These are phyloP conservation scores for Steromphala cineraria DNA, from an alignment of 2,888 invertebrate species.

Conservation along the genomic window DNA sequence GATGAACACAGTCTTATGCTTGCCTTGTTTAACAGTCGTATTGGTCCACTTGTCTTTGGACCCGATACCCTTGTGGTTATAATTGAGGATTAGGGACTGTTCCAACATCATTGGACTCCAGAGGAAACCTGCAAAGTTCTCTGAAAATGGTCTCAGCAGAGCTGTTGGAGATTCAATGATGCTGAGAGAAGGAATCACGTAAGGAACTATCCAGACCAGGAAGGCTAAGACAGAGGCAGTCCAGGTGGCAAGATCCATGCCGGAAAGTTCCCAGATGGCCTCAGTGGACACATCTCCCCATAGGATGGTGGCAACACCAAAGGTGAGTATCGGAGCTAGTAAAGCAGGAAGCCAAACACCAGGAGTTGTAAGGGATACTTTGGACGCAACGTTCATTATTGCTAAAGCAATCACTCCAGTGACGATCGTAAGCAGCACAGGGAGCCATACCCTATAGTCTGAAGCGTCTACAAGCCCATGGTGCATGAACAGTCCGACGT, in stretches of 20 bases:
- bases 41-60: not conserved
- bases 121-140: slow-evolving; percentile 42
- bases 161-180: slow-evolving; percentile 25
- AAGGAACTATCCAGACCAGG: slow-evolving; percentile 40
- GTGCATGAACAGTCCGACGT: slow-evolving; percentile 32
- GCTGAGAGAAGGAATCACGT: slow-evolving; percentile 25
- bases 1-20: slow-evolving; percentile 39
- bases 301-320: slow-evolving; percentile 33
- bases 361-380: slow-evolving; percentile 41
- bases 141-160: slow-evolving; percentile 43
- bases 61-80: slow-evolving; percentile 38
- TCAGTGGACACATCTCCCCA: slow-evolving; percentile 41
- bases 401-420: slow-evolving; percentile 40
- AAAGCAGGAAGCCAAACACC: slow-evolving; percentile 44
- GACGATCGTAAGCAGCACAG: slow-evolving; percentile 37
- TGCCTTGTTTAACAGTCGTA: not conserved
- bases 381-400: slow-evolving; percentile 38
- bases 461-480: slow-evolving; percentile 36
- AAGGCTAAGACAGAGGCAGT: slow-evolving; percentile 41
- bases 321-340: slow-evolving; percentile 40
- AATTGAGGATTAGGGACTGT: slow-evolving; percentile 43
- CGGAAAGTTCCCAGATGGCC: slow-evolving; percentile 40
- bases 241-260: slow-evolving; percentile 40
- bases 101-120: slow-evolving; percentile 47
- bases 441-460: slow-evolving; percentile 39